Evolutionary conservation across 2,797 vertebrate genomes (phyloP).

Genomic region (Clarias platycephalus): DNA sequence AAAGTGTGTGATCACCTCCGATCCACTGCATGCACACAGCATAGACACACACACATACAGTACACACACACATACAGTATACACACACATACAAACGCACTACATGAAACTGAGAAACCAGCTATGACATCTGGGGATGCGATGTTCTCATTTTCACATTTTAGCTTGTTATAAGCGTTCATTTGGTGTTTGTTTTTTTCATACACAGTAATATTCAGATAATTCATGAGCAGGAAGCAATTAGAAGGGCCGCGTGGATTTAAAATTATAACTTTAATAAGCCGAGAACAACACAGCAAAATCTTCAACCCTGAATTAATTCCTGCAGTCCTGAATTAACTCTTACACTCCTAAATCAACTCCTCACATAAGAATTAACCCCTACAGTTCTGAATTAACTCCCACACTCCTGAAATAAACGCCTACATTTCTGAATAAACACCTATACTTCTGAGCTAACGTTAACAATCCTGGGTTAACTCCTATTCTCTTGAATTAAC

Average conservation of each 20-base stretch:
- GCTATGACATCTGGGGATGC: not conserved
- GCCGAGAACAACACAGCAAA: conserved; percentile 19
- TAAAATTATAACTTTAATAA: conserved; percentile 30
- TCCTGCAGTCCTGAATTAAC: not conserved
- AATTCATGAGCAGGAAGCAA: not conserved
- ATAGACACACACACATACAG: not conserved
- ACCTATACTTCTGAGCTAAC: not conserved
- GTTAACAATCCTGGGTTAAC: not conserved
- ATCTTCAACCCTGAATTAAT: not conserved
- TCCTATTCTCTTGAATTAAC: not conserved
- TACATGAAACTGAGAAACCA: not conserved
- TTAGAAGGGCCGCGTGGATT: not conserved
- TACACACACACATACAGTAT: too few relatives aligned
- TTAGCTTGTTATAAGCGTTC: not conserved
- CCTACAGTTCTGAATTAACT: not conserved
- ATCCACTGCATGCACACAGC: not conserved
- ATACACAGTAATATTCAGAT: conserved; percentile 16
- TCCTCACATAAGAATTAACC: not conserved
- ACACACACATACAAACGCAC: not conserved
- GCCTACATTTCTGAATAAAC: not conserved
- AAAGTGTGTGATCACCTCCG: not conserved
- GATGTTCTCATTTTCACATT: not conserved
- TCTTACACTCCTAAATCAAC: not conserved
- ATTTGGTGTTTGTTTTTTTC: not conserved
- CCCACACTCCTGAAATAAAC: not conserved